Evolutionary conservation across 2,113 vertebrate species (phyloP), one percentile per base, ranked within the genome.

Genomic region (Boulengeromyrus knoepffleri): DNA sequence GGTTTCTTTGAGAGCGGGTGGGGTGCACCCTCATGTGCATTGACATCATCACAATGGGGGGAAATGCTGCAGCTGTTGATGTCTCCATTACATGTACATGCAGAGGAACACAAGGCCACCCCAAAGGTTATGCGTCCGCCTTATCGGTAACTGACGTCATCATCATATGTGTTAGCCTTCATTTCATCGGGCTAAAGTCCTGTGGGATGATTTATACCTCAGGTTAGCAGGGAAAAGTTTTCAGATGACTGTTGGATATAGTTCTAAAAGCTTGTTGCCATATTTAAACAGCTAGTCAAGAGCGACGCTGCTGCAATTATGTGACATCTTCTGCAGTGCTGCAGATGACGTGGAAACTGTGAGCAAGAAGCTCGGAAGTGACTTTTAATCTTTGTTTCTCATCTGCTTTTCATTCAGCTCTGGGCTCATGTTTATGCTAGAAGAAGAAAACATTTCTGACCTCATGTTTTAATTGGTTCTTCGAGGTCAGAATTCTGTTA

Each of bases 51-150:
- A 88, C 27, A 50, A 24, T 42, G 90, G 17, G 15, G 49, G 66
- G 49, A 62, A 87, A 58, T 46, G 80, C 70, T 42, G 46, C 88
- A 27, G 53, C 52, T 31, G 86, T 15, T 12, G 46, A 10, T 50
- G 49, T 39, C 13, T 27, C 89, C 90, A 90, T 42, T 10, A 89
- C 77, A 87, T 91, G 90, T 90, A 31, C 3, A 27, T 12, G 27
- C 27, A 70, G 62, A 12, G 89, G 86, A 87, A 88, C 53, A 70
- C 89, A 92, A 93, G 91, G 92, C 91, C 91, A 5, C 50, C 21
- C 80, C 87, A 91, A 94, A 94, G 92, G 92, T 93, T 90, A 92
- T 90, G 52, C 87, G 90, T 91, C 93, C 91, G 45, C 58, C 88
- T 70, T 92, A 91, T 92, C 92, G 91, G 91, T 91, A 89, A 93